phyloP scores from a whole-genome alignment of 2,797 vertebrate species.

The Avahi laniger region DNA sequence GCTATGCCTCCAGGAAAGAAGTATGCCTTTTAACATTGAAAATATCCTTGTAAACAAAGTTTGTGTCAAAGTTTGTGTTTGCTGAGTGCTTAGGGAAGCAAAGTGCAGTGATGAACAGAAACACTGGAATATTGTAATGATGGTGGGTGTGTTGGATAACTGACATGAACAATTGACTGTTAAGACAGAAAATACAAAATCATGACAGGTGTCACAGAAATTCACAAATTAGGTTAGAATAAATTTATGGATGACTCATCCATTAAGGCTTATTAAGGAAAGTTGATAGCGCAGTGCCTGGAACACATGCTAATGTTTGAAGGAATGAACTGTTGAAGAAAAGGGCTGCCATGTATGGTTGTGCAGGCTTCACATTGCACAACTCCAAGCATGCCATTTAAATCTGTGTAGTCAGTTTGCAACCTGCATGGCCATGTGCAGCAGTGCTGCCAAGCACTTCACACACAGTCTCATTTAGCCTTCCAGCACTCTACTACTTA shows the following conservation, averaged over 20 bases:
- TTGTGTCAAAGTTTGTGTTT: neutral
- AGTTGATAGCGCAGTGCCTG: neutral
- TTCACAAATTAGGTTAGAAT: conserved; percentile 4
- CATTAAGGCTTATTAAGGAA: neutral
- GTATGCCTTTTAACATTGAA: neutral
- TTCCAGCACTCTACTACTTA: neutral
- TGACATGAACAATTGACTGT: neutral
- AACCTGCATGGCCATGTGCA: neutral
- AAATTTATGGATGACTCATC: conserved; percentile 48
- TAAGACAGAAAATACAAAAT: conserved; percentile 22
- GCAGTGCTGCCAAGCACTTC: neutral
- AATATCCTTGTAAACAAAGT: neutral
- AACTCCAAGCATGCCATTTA: neutral
- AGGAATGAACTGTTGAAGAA: neutral
- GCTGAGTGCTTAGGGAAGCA: neutral
- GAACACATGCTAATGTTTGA: neutral
- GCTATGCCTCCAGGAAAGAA: neutral
- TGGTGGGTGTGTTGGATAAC: neutral
- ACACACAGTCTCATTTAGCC: neutral
- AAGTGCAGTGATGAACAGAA: neutral
- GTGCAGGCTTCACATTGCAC: neutral
- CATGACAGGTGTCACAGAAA: conserved; percentile 26
- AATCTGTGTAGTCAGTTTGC: neutral
- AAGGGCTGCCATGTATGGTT: neutral
- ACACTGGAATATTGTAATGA: neutral